Evolutionary conservation across 2,113 vertebrate genomes (phyloP).

Genomic region (Anolis carolinensis): DNA sequence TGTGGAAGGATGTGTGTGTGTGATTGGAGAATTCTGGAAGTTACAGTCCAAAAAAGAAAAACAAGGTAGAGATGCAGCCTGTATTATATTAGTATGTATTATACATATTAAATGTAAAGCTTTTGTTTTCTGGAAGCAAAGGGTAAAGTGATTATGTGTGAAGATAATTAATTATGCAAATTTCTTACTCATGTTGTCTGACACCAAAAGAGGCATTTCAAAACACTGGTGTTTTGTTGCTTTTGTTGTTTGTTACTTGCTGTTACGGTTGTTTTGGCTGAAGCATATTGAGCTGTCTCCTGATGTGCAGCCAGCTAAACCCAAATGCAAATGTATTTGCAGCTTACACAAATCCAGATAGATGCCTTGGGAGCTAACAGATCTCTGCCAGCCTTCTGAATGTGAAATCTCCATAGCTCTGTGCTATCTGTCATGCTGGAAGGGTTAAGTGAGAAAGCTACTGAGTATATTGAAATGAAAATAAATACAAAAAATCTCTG

Average conservation of each 20-base stretch:
- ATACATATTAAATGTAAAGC: background rate
- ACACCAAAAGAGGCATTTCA: slow-evolving; percentile 14
- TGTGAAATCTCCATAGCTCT: background rate
- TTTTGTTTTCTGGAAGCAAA: slow-evolving; percentile 10
- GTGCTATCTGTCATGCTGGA: background rate
- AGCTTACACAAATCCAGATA: slow-evolving; percentile 53
- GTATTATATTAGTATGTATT: no score
- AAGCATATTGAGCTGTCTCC: slow-evolving; percentile 40
- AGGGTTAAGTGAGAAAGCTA: slow-evolving; percentile 2
- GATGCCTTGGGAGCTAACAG: slow-evolving; percentile 28
- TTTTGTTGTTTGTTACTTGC: background rate
- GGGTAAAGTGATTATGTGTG: slow-evolving; percentile 8
- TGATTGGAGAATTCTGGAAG: no score
- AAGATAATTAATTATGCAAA: slow-evolving; percentile 15
- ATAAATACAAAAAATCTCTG: background rate
- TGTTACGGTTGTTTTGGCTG: slow-evolving; percentile 27
- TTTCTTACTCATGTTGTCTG: slow-evolving; percentile 11
- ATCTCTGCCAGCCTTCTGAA: background rate
- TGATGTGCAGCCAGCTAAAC: slow-evolving; percentile 32
- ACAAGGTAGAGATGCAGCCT: no score
- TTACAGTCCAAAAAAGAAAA: no score
- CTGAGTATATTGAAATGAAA: background rate
- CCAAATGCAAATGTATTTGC: slow-evolving; percentile 38
- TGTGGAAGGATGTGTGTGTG: no score
- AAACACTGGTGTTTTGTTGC: background rate